Evolutionary conservation across 2,888 invertebrate genomes (phyloP), one percentile per base, ranked within the genome.

Genomic region (Scrobipalpa atriplicella): DNA sequence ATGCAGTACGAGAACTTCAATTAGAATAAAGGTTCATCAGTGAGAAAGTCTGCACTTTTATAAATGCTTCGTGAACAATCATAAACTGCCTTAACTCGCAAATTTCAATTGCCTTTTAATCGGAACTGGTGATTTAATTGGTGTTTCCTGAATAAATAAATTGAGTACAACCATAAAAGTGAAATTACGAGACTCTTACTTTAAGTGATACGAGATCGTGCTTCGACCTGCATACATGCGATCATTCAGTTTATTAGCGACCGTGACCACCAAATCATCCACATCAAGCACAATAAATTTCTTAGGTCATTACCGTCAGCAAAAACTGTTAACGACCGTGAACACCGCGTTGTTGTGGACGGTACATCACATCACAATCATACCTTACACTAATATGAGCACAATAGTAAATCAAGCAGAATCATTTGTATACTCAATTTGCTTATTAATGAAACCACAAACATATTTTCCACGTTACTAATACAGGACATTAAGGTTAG

Each of bases 211-310:
- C 21, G 11, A 21, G 21, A 21, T 21, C 6, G 21, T 21, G 21
- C 54, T 56, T 56, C 21, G 54, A 56, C 54, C 54, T 56, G 21
- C 54, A 56, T 56, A 13, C 21, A 21, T 56, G 21, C 21, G 88
- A n/a, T n/a, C n/a, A n/a, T 80, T 81, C 74, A 80, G 77, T 76
- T 84, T 87, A 84, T 84, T 81, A 88, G 70, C 70, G 73, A 75
- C 74, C 77, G 75, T 81, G 82, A 81, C 81, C 75, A 75, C 74
- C 77, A 74, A 67, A 69, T 66, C 67, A 65, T 62, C 64, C 54
- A 36, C 60, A 41, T 58, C 61, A 71, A 70, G 75, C 72, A 78
- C 75, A 78, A 79, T 75, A 74, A 69, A 71, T 71, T 56, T 69
- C 69, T 71, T 66, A 65, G 66, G 65, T 66, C 67, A 61, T 68